Base-by-base conservation (phyloP, 2,797 vertebrate species). In the Peromyscus aztecus region DNA sequence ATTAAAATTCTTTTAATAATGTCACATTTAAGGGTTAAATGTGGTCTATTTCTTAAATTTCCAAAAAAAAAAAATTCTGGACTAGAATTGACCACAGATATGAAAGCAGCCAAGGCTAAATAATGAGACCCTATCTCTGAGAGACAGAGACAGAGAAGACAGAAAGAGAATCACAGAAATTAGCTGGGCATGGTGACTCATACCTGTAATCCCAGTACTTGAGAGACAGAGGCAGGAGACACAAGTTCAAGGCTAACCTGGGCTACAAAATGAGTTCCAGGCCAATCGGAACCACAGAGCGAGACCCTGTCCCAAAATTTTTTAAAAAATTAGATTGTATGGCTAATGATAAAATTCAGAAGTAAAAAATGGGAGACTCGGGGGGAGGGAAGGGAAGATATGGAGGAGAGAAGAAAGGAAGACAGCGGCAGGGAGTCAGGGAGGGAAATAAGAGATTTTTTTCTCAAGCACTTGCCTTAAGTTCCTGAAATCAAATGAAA, bases 401-500 rank as follows among this genome's bases (percentile, higher is more conserved):
- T 63, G 27, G 27, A 63, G 24, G 61, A 63, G 61, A 63, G 61
- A 31, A 17, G 61, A n/a, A 43, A 40, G 34, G n/a, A 57, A 11
- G 7, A 49, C 4, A 11, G 63, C 16, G 46, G 2, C n/a, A 23
- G 21, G 14, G 40, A 21, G 9, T 37, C 12, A 12, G 37, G 4
- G 37, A 40, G 27, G 16, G 40, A 34, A 49, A n/a, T 13, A 76
- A 69, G 52, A 43, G 46, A 86, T 59, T 55, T 55, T 55, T 90
- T 90, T 27, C 11, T 59, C 40, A 40, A 14, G 6, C 55, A 4
- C 9, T 57, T 49, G 11, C 63, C 77, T 92, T 82, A 85, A 81
- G 27, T 75, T 37, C 34, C 17, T 31, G 75, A 93, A n/a, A 91
- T 94, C n/a, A 59, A 90, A 90, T 40, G 34, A 89, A 94, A 86